These are phyloP conservation scores for Escarpia spicata DNA, from an alignment of 2,888 invertebrate species.

Conservation along the genomic window DNA sequence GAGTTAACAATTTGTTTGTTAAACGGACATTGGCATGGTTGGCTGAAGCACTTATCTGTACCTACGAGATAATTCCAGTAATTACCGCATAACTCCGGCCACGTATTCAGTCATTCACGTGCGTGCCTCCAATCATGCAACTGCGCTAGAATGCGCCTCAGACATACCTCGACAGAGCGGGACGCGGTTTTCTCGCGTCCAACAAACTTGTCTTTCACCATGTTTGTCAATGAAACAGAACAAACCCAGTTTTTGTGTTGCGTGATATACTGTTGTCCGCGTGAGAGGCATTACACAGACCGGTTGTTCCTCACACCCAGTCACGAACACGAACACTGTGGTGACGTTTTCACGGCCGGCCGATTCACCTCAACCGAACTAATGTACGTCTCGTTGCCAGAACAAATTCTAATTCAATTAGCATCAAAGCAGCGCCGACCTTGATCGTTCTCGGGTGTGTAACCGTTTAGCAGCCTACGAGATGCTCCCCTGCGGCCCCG, in stretches of 20 bases:
- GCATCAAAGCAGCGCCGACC: background rate
- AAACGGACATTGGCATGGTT: background rate
- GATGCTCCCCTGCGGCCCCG: background rate
- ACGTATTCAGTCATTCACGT: background rate
- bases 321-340: background rate
- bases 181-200: background rate
- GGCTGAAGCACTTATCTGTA: background rate
- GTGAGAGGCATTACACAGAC: background rate
- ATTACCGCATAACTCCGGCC: background rate
- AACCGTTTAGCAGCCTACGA: background rate
- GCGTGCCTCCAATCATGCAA: background rate
- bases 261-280: background rate
- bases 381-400: background rate
- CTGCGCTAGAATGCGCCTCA: background rate
- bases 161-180: background rate
- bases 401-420: slow-evolving; percentile 3
- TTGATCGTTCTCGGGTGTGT: background rate
- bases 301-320: background rate
- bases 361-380: background rate
- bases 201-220: background rate
- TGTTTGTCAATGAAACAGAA: background rate
- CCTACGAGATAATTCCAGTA: background rate
- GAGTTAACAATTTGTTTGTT: background rate
- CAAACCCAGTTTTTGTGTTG: background rate
- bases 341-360: background rate